Conservation (phyloP, 1,140 invertebrate genomes). For the Dryas iulia region DNA sequence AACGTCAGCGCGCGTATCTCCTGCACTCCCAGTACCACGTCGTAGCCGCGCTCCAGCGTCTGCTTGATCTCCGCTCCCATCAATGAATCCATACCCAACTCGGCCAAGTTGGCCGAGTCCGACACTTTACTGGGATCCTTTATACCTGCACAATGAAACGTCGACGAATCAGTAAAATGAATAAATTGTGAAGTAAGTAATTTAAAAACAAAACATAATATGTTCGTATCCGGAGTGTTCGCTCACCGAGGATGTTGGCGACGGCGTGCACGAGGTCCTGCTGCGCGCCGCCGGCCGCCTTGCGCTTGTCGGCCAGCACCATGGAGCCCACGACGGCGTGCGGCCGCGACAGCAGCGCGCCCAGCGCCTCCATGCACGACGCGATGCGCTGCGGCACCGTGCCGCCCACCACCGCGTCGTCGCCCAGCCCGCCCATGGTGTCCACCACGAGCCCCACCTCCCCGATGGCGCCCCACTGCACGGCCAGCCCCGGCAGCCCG, state of each 20-base stretch:
- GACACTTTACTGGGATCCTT: constrained; percentile 91
- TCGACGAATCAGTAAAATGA: background rate
- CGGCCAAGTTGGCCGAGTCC: constrained; percentile 88
- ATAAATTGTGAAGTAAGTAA: too few species aligned
- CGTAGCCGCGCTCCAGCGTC: constrained; percentile 95
- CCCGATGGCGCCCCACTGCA: constrained; percentile 99
- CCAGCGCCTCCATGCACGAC: constrained; percentile 93
- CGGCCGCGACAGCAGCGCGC: constrained; percentile 92
- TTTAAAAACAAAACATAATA: too few species aligned
- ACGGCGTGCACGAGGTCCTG: constrained; percentile 86
- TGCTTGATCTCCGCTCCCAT: constrained; percentile 99
- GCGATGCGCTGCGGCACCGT: constrained; percentile 95
- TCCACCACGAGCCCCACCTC: constrained; percentile 96
- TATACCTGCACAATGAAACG: constrained; percentile 70
- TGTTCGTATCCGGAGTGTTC: background rate
- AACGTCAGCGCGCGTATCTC: constrained; percentile 93
- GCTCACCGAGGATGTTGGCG: constrained; percentile 89
- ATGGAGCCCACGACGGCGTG: constrained; percentile 92
- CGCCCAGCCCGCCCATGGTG: constrained; percentile 85
- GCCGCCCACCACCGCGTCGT: constrained; percentile 95
- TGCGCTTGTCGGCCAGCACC: constrained; percentile 89
- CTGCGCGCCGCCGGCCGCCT: constrained; percentile 73
- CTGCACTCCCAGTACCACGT: constrained; percentile 92
- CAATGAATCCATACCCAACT: constrained; percentile 97
- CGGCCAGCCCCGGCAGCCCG: constrained; percentile 89